These are phyloP conservation scores for Neolamprologus toae DNA, from an alignment of 2,113 vertebrate genomes.

Conservation along the genomic window DNA sequence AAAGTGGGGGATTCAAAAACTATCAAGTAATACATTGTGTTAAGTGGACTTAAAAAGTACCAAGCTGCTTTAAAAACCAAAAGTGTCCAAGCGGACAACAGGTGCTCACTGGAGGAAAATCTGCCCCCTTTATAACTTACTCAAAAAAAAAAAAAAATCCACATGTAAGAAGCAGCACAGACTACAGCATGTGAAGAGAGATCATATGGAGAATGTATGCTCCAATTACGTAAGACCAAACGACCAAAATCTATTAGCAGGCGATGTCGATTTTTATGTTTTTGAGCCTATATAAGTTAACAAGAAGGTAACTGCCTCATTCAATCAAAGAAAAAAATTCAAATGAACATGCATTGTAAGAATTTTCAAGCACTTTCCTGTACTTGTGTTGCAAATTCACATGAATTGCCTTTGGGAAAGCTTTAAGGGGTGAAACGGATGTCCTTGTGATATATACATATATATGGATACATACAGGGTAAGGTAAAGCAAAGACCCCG, in stretches of 20 bases:
- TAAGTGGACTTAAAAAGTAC: neutral
- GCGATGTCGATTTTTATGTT: neutral
- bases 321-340: neutral
- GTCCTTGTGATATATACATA: neutral
- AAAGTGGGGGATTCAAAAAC: neutral
- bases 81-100: neutral
- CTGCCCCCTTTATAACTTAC: neutral
- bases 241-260: neutral
- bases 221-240: neutral
- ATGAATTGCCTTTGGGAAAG: neutral
- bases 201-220: neutral
- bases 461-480: neutral
- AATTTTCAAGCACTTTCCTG: neutral
- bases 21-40: neutral
- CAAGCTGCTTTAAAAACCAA: neutral
- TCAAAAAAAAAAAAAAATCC: neutral
- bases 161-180: neutral
- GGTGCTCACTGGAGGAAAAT: neutral
- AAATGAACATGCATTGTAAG: neutral
- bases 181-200: neutral
- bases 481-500: neutral
- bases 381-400: neutral
- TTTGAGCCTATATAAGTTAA: neutral
- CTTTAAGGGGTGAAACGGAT: neutral
- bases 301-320: neutral